A percentile compares a stretch with the other conserved stretches of the same genome.
Conservation (phyloP, 2,888 invertebrate genomes). For the Epistrophe eligans region DNA sequence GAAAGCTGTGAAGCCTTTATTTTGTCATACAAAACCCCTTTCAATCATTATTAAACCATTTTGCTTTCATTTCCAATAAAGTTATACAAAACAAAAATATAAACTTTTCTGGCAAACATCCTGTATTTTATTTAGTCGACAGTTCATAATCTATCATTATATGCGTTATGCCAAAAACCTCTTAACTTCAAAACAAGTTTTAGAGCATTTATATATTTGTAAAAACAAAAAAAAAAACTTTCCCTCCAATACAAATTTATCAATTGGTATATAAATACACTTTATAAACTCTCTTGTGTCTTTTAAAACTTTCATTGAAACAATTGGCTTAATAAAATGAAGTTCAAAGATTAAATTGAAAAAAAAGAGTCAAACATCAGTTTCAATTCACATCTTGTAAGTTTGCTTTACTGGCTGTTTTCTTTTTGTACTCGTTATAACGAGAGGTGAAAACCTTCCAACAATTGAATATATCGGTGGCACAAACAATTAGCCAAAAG, state of each 20-base stretch:
- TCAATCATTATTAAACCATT: too few relatives aligned
- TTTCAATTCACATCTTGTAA: slow-evolving; percentile 18
- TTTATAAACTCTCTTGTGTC: neutral
- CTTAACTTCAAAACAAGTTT: neutral
- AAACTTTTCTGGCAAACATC: neutral
- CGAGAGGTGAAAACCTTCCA: slow-evolving; percentile 64
- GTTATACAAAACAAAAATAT: too few relatives aligned
- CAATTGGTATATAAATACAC: slow-evolving; percentile 4
- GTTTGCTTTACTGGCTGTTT: neutral
- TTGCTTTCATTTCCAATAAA: too few relatives aligned
- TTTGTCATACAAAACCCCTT: too few relatives aligned
- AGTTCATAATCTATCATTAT: neutral
- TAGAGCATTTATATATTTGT: neutral
- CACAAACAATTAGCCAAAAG: slow-evolving; percentile 68
- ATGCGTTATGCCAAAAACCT: neutral
- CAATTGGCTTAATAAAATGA: slow-evolving; percentile 68
- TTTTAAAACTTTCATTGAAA: slow-evolving; percentile 61
- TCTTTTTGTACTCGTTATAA: slow-evolving; percentile 4
- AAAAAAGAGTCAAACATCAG: slow-evolving; percentile 48
- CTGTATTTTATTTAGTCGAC: neutral
- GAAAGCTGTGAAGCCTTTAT: too few relatives aligned
- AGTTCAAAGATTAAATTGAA: slow-evolving; percentile 60
- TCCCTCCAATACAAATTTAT: neutral
- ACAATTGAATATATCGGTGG: slow-evolving; percentile 69
- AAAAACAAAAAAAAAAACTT: neutral